A percentile compares a stretch with the other conserved stretches of the same genome.
Evolutionary conservation across 2,113 vertebrate genomes (phyloP).

Genomic region (Stomatorhinus ivindoensis): DNA sequence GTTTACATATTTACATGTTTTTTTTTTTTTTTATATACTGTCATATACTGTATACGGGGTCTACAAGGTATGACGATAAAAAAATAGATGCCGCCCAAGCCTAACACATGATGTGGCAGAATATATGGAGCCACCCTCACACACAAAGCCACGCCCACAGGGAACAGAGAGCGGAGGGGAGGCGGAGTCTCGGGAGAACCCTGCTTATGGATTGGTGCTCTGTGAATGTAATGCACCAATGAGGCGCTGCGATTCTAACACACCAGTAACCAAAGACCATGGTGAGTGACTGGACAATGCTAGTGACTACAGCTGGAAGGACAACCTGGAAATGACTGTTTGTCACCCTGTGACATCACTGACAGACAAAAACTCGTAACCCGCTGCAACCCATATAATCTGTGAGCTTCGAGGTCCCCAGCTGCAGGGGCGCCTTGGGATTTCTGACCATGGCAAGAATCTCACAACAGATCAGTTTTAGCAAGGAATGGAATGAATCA

Average conservation of each 20-base stretch:
- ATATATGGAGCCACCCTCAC: conserved; percentile 23
- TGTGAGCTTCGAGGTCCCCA: conserved; percentile 16
- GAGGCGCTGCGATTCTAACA: neutral
- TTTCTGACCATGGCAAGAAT: conserved; percentile 33
- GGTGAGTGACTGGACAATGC: neutral
- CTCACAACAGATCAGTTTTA: conserved; percentile 36
- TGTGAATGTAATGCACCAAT: conserved; percentile 33
- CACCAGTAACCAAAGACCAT: neutral
- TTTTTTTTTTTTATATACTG: no score
- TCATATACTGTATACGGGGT: no score
- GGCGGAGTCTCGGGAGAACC: conserved; percentile 21
- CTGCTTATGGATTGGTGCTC: conserved; percentile 39
- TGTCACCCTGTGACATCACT: neutral
- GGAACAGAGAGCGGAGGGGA: conserved; percentile 32
- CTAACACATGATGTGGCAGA: conserved; percentile 40
- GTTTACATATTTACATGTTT: neutral
- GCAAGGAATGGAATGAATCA: conserved; percentile 21
- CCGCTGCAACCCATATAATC: conserved; percentile 39
- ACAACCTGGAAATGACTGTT: neutral
- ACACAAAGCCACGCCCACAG: conserved; percentile 30
- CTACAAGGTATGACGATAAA: neutral
- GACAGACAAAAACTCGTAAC: conserved; percentile 16
- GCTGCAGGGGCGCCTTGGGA: conserved; percentile 15
- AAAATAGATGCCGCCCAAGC: neutral
- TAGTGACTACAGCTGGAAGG: neutral